Conservation (phyloP, 2,113 vertebrate genomes). For the Columba janthina region DNA sequence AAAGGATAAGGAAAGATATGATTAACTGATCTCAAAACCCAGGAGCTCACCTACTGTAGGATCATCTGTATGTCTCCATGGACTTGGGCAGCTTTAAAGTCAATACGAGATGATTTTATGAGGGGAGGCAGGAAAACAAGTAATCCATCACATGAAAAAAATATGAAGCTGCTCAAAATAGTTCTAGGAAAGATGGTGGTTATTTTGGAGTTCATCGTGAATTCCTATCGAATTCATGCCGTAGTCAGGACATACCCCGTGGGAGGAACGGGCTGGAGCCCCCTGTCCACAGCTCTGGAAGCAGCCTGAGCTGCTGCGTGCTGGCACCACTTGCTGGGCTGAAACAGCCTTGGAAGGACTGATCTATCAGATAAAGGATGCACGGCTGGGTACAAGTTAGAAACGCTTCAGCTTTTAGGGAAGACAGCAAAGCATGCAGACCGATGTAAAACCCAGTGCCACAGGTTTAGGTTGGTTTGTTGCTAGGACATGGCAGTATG, state of each 20-base stretch:
- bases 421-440: background rate
- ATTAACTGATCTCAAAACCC: background rate
- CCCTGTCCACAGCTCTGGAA: background rate
- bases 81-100: background rate
- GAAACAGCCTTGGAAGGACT: background rate
- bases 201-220: background rate
- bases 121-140: background rate
- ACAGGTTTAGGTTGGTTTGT: background rate
- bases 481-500: background rate
- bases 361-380: background rate
- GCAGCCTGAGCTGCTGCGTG: background rate
- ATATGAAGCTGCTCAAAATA: background rate
- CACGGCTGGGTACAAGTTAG: background rate
- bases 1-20: background rate
- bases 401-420: background rate
- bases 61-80: background rate
- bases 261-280: background rate
- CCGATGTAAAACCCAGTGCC: background rate
- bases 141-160: background rate
- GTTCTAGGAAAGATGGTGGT: background rate
- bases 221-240: background rate
- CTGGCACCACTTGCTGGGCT: background rate
- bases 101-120: background rate
- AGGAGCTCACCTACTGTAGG: background rate
- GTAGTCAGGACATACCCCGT: too few relatives aligned